Base-by-base conservation (phyloP, 2,113 vertebrate species). In the Cinclus mexicanus region DNA sequence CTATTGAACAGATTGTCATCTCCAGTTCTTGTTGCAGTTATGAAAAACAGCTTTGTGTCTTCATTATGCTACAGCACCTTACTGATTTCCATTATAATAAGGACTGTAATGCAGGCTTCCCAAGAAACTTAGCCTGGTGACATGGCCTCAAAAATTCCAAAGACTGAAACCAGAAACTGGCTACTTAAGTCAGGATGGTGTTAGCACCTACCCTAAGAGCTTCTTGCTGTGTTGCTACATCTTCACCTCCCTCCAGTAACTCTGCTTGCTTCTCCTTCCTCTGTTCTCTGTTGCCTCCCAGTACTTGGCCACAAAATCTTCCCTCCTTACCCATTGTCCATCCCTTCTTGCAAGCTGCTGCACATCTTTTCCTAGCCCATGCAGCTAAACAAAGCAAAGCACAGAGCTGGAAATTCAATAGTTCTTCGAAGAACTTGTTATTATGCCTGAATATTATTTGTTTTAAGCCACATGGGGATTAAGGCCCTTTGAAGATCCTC, bases 401-500 rank as follows among this genome's bases (percentile, higher is more conserved):
- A 70, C 0, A 7, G 72, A 90, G 61, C 0, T 89, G 50, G 61
- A 89, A 91, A 89, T 37, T 63, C 6, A 35, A 14, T 47, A 78
- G 50, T 50, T 91, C 39, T 79, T 81, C 39, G 88, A 44, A 56
- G 22, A 47, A 76, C 19, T 69, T 65, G 15, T 52, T 83, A 42
- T 49, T 4, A 20, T 83, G 42, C 64, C 26, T 78, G 55, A 69
- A 33, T 74, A 35, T 16, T 71, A n/a, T 47, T 79, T 94, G 44
- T 90, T 93, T 82, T 68, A 74, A 70, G 55, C 14, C 23, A 84
- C 2, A 3, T 37, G 25, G 11, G 46, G 20, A 64, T 64, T 64
- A 82, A 64, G 16, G 46, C 84, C 11, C 41, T 95, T 83, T 93
- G 53, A 96, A 93, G 39, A 50, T 75, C 41, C 31, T 94, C 91